Evolutionary conservation across 2,888 invertebrate genomes (phyloP).

Genomic region (Dynastes grantii): DNA sequence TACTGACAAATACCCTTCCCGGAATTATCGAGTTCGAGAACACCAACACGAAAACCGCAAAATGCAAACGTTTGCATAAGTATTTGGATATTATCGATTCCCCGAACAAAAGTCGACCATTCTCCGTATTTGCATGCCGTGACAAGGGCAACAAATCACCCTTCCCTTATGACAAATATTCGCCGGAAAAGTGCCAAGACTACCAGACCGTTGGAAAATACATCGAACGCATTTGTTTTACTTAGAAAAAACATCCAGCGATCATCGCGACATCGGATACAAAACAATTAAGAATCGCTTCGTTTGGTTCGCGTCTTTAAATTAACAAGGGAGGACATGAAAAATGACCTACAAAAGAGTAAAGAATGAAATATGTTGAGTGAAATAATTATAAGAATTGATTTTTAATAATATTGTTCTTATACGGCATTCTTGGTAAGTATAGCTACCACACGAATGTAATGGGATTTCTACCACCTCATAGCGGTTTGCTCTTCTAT

Average conservation of each 20-base stretch:
- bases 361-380: no score
- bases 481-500: no score
- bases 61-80: no score
- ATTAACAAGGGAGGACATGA: not conserved
- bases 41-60: no score
- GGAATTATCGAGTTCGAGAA: no score
- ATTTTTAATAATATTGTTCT: no score
- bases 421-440: no score
- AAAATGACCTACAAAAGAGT: not conserved
- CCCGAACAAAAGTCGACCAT: not conserved
- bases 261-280: not conserved
- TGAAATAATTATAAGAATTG: no score
- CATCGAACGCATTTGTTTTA: not conserved
- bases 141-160: not conserved
- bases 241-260: not conserved
- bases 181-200: not conserved
- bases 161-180: slow-evolving; percentile 13
- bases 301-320: not conserved
- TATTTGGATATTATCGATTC: not conserved
- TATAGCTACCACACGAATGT: no score
- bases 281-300: not conserved
- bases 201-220: not conserved
- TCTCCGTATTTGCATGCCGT: not conserved
- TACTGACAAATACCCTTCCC: no score
- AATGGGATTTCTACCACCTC: no score